Evolutionary conservation across 1,140 invertebrate genomes (phyloP).

Genomic region (Tetraneura akinire): DNA sequence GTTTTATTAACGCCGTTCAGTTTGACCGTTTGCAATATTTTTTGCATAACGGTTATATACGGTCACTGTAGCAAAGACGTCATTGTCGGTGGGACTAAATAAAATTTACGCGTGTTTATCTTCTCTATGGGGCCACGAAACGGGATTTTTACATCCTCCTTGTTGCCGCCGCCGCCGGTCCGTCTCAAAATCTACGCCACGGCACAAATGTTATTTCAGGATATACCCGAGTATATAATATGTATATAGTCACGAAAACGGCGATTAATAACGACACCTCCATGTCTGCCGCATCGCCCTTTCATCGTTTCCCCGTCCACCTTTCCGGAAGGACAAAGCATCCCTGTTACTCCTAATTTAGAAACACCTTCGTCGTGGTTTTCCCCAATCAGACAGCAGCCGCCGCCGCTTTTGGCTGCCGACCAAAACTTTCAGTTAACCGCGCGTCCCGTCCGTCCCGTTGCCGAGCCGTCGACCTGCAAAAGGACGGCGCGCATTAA

Average conservation of each 20-base stretch:
- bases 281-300: background rate
- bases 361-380: conserved; percentile 1
- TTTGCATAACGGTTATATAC: background rate
- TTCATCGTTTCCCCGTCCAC: no score
- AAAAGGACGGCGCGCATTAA: background rate
- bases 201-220: background rate
- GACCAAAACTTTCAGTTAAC: conserved; percentile 4
- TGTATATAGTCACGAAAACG: conserved; percentile 6
- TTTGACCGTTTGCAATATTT: conserved; percentile 1
- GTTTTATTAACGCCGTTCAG: conserved; percentile 41
- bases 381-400: background rate
- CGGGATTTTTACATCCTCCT: background rate
- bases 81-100: background rate
- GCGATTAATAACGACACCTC: conserved; percentile 31
- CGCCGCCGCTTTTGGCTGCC: conserved; percentile 18
- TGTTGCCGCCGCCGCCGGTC: background rate
- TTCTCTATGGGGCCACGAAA: background rate
- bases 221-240: background rate
- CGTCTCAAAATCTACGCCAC: background rate
- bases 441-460: background rate
- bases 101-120: background rate
- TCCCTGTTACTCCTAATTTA: conserved; percentile 33
- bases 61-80: conserved; percentile 16
- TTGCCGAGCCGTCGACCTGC: background rate
- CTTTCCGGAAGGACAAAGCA: background rate